Evolutionary conservation across 2,888 invertebrate species (phyloP).

Genomic region (Malthinus seriepunctatus): DNA sequence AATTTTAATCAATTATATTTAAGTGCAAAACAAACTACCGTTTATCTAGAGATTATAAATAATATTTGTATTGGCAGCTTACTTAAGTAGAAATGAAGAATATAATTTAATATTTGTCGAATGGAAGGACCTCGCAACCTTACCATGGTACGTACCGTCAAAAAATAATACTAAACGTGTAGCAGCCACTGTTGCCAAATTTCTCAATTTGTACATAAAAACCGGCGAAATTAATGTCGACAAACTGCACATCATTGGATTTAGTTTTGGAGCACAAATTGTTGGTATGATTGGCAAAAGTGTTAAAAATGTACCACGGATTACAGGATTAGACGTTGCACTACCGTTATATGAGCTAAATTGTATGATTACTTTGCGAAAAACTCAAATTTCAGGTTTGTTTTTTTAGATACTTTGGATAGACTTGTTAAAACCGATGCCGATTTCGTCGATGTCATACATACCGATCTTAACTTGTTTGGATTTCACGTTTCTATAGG

Average conservation of each 20-base stretch:
- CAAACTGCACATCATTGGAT: constrained; percentile 70
- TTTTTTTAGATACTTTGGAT: not conserved
- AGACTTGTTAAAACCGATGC: constrained; percentile 55
- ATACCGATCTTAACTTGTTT: constrained; percentile 62
- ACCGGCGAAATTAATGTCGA: constrained; percentile 61
- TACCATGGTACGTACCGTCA: constrained; percentile 79
- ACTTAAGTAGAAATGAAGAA: constrained; percentile 62
- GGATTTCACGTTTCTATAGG: constrained; percentile 63
- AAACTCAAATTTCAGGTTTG: not conserved
- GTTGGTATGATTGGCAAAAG: constrained; percentile 76
- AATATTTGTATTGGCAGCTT: constrained; percentile 43
- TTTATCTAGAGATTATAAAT: too few species aligned
- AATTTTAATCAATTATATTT: too few species aligned
- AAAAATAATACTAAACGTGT: constrained; percentile 71
- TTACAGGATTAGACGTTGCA: constrained; percentile 72
- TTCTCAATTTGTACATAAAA: constrained; percentile 66
- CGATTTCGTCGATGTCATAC: constrained; percentile 64
- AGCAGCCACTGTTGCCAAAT: constrained; percentile 66
- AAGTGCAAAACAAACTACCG: too few species aligned
- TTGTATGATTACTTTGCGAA: not conserved
- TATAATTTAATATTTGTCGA: constrained; percentile 78
- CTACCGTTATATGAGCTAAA: constrained; percentile 68
- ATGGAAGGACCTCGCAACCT: constrained; percentile 73
- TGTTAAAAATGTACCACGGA: constrained; percentile 43
- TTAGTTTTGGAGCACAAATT: constrained; percentile 73